Percentiles rank a stretch among this genome's conserved stretches.
phyloP scores from a whole-genome alignment of 2,113 vertebrate genomes.

The Nansenia antarctica region DNA sequence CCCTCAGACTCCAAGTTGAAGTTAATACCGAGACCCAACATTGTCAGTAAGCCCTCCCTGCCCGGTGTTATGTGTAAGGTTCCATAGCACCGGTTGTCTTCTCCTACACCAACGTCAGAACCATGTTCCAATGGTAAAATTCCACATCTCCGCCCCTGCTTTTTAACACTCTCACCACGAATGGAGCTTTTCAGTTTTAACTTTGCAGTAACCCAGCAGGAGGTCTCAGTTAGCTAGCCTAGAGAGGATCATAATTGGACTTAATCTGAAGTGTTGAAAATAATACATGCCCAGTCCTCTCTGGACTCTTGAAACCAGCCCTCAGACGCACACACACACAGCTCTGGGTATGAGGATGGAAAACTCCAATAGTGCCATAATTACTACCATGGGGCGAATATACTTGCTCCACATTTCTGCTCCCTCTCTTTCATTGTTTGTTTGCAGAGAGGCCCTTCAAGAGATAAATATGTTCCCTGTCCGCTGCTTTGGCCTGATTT shows the following conservation, averaged over 20 bases:
- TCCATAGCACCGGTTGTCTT: too few species aligned
- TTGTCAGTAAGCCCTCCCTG: too few species aligned
- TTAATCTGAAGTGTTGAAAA: slow-evolving; percentile 68
- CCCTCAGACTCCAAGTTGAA: too few species aligned
- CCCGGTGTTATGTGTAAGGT: too few species aligned
- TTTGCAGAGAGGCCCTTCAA: slow-evolving; percentile 29
- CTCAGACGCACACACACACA: too few species aligned
- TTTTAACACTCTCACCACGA: not conserved
- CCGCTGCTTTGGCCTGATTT: slow-evolving; percentile 10
- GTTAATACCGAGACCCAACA: too few species aligned
- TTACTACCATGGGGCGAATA: slow-evolving; percentile 25
- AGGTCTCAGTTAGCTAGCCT: slow-evolving; percentile 50
- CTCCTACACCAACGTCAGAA: not conserved
- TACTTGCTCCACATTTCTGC: slow-evolving; percentile 50
- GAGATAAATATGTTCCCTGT: slow-evolving; percentile 15
- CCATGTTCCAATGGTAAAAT: not conserved
- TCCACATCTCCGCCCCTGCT: not conserved
- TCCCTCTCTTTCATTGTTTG: slow-evolving; percentile 26
- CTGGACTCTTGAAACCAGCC: slow-evolving; percentile 58
- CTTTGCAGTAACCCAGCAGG: slow-evolving; percentile 55
- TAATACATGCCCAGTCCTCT: slow-evolving; percentile 51
- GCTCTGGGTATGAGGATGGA: slow-evolving; percentile 55
- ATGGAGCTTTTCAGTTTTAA: slow-evolving; percentile 21
- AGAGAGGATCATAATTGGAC: slow-evolving; percentile 44
- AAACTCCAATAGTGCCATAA: slow-evolving; percentile 27